Conservation (phyloP, 1,140 invertebrate genomes). For the Cydia pomonella region DNA sequence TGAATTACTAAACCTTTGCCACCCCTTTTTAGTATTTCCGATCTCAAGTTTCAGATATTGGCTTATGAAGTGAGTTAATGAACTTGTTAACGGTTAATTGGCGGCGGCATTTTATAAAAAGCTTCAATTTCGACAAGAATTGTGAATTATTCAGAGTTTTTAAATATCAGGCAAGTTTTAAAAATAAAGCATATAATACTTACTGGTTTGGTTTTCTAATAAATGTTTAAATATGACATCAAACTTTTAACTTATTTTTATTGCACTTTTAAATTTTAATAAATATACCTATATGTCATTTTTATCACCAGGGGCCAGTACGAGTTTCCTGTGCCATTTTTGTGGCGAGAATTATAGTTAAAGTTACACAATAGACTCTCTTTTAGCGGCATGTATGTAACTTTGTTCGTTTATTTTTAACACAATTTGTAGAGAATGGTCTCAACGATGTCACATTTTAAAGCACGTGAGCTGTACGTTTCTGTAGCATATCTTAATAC, state of each 20-base stretch:
- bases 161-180: background rate
- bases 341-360: slow-evolving; percentile 23
- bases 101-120: background rate
- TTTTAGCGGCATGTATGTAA: slow-evolving; percentile 23
- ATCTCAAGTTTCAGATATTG: slow-evolving; percentile 23
- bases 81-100: slow-evolving; percentile 1
- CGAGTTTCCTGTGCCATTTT: slow-evolving; percentile 17
- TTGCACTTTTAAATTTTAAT: background rate
- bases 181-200: background rate
- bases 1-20: slow-evolving; percentile 48
- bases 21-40: slow-evolving; percentile 33
- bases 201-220: background rate
- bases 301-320: background rate
- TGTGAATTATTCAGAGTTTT: background rate
- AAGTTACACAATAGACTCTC: slow-evolving; percentile 28
- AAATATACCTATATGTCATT: background rate
- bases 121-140: background rate
- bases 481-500: background rate
- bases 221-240: background rate
- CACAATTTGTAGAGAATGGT: slow-evolving; percentile 20
- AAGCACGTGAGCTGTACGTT: background rate
- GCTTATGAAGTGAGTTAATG: slow-evolving; percentile 18
- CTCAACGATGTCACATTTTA: slow-evolving; percentile 17
- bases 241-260: background rate
- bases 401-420: slow-evolving; percentile 32